These are phyloP conservation scores for Procapra przewalskii DNA, from an alignment of 2,113 vertebrate species.

Conservation along the genomic window DNA sequence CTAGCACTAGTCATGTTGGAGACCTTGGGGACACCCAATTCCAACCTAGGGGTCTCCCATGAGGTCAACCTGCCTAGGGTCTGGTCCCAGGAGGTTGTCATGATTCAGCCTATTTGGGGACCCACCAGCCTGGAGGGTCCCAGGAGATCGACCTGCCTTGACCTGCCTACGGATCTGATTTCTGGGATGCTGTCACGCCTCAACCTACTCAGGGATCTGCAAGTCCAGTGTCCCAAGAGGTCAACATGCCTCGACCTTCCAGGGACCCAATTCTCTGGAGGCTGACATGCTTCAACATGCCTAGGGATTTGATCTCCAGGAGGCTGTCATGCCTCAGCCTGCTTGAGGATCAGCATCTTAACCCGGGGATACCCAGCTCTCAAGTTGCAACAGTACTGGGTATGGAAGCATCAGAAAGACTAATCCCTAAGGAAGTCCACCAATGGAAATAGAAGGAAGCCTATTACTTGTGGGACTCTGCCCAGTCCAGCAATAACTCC, in stretches of 20 bases:
- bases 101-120: neutral
- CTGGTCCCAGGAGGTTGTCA: neutral
- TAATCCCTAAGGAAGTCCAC: neutral
- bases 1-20: neutral
- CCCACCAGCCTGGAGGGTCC: neutral
- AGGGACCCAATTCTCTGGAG: neutral
- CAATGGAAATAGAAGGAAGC: neutral
- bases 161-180: neutral
- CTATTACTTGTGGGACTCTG: neutral
- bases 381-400: neutral
- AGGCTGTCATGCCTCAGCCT: neutral
- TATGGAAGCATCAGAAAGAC: neutral
- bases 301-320: neutral
- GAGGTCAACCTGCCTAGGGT: neutral
- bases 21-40: neutral
- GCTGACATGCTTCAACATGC: neutral
- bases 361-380: rapidly evolving
- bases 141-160: neutral
- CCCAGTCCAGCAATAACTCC: neutral
- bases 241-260: neutral
- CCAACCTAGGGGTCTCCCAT: neutral
- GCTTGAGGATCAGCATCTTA: neutral
- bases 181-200: neutral
- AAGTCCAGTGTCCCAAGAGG: neutral
- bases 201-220: neutral